Conservation (phyloP, 2,113 vertebrate genomes). For the Ranitomeya variabilis region DNA sequence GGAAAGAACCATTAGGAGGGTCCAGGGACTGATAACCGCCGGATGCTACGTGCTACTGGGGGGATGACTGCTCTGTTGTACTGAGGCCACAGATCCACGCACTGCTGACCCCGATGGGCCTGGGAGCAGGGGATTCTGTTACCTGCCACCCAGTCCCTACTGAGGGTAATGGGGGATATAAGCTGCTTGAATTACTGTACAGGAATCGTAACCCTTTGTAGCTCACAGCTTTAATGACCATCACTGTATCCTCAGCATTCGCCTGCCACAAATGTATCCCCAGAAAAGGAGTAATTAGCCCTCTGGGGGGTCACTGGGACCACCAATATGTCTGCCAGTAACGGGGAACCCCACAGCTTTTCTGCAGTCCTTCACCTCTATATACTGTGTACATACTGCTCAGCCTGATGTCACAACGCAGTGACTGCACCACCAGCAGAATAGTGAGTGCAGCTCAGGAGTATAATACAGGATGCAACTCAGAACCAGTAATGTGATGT, state of each 20-base stretch:
- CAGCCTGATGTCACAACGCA: no score
- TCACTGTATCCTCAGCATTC: background rate
- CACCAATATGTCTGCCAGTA: no score
- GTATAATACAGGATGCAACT: no score
- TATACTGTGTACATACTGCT: no score
- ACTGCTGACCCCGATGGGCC: slow-evolving; percentile 58
- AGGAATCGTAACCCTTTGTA: background rate
- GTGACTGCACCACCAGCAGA: background rate
- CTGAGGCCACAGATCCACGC: slow-evolving; percentile 51
- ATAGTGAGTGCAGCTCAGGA: background rate
- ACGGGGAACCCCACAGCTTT: no score
- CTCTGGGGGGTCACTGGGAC: background rate
- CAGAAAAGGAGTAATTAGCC: background rate
- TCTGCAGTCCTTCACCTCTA: no score
- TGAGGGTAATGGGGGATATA: background rate
- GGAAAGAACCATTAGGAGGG: slow-evolving; percentile 73
- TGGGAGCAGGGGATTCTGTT: background rate
- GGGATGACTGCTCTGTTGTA: slow-evolving; percentile 52
- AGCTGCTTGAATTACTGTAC: background rate
- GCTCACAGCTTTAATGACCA: background rate
- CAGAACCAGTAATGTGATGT: no score
- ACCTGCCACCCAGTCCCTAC: background rate
- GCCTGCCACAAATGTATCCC: background rate
- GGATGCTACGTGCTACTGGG: slow-evolving; percentile 64
- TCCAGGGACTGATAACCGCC: slow-evolving; percentile 67